Evolutionary conservation across 1,140 invertebrate genomes (phyloP).

Genomic region (Zeugodacus cucurbitae): DNA sequence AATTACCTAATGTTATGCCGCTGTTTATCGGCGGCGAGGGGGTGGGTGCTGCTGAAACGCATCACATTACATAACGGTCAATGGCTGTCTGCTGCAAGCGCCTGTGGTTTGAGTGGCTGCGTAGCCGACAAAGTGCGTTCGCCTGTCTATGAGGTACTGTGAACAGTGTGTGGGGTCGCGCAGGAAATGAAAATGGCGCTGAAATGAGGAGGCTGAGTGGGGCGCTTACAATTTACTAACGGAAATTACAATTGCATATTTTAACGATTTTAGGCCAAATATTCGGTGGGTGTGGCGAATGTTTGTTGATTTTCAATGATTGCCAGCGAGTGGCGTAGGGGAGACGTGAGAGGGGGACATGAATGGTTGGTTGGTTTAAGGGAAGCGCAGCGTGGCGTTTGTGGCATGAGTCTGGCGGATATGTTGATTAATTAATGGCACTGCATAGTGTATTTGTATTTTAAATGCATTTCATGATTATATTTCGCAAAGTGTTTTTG

Average conservation of each 20-base stretch:
- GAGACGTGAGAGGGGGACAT: neutral
- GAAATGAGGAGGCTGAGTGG: conserved; percentile 6
- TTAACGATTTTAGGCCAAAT: conserved; percentile 52
- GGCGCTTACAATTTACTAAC: conserved; percentile 41
- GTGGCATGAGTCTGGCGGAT: neutral
- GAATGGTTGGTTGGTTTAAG: neutral
- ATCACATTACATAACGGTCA: neutral
- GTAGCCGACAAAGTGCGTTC: neutral
- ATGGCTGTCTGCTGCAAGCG: neutral
- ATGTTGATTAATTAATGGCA: conserved; percentile 35
- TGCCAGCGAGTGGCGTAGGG: neutral
- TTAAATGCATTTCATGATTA: conserved; percentile 26
- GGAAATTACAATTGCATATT: conserved; percentile 65
- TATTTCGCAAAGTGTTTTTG: neutral
- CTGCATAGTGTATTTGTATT: conserved; percentile 7
- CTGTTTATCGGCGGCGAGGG: neutral
- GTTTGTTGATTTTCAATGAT: neutral
- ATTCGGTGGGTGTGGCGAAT: neutral
- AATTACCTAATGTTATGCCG: conserved; percentile 10
- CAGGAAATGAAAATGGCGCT: conserved; percentile 14
- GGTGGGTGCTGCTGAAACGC: neutral
- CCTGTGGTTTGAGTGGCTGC: neutral
- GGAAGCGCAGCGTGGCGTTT: neutral
- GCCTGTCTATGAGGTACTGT: neutral
- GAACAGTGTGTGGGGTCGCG: neutral